Evolutionary conservation across 2,888 invertebrate species (phyloP).

Genomic region (Synanthedon tipuliformis): DNA sequence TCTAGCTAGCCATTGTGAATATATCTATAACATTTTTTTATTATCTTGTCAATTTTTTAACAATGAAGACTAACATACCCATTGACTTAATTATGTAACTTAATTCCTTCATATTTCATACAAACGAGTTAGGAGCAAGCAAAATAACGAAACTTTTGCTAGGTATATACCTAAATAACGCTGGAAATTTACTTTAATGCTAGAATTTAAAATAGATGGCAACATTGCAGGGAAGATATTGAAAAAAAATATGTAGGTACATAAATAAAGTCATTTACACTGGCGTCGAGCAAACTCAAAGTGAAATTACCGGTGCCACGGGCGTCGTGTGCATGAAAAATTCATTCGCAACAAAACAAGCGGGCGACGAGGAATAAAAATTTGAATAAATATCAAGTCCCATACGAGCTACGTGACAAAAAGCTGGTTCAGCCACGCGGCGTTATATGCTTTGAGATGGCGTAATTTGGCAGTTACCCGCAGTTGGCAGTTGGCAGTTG

Average conservation of each 20-base stretch:
- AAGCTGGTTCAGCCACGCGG: slow-evolving; percentile 52
- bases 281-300: slow-evolving; percentile 54
- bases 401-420: slow-evolving; percentile 57
- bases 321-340: slow-evolving; percentile 65
- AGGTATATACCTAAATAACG: slow-evolving; percentile 6
- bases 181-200: slow-evolving; percentile 6
- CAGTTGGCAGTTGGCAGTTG: slow-evolving; percentile 38
- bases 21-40: too few species aligned
- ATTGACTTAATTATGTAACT: too few species aligned
- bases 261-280: slow-evolving; percentile 57
- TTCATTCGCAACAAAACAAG: slow-evolving; percentile 63
- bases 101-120: too few species aligned
- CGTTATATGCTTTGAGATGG: slow-evolving; percentile 46
- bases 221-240: slow-evolving; percentile 3
- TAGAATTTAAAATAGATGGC: slow-evolving; percentile 14
- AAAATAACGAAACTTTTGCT: too few species aligned
- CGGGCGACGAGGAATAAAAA: slow-evolving; percentile 62
- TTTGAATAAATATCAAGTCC: slow-evolving; percentile 65
- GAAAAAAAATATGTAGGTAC: slow-evolving; percentile 38
- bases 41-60: too few species aligned
- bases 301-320: slow-evolving; percentile 61
- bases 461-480: slow-evolving; percentile 1
- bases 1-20: too few species aligned
- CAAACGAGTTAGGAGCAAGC: too few species aligned
- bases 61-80: too few species aligned